A percentile compares a stretch with the other conserved stretches of the same genome.
Evolutionary conservation across 2,888 invertebrate genomes (phyloP).

Genomic region (Galerucella calmariensis): DNA sequence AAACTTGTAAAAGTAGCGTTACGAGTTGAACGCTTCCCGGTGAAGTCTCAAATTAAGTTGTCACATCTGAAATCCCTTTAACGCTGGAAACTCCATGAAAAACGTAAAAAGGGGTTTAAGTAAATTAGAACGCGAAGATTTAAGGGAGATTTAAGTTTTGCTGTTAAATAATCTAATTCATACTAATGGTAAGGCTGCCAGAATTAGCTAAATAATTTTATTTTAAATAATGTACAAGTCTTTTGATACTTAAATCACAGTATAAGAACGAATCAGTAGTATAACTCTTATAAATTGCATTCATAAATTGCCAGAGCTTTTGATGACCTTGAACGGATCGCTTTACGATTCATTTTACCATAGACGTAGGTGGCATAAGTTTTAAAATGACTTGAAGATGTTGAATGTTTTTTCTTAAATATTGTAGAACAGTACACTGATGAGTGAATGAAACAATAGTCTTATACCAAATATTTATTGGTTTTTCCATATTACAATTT

Average conservation of each 20-base stretch:
- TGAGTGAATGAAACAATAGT: too few relatives aligned
- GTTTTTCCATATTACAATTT: too few relatives aligned
- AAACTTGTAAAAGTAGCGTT: constrained; percentile 28
- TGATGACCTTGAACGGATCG: too few relatives aligned
- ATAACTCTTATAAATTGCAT: too few relatives aligned
- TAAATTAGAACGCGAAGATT: constrained; percentile 25
- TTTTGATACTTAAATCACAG: background rate
- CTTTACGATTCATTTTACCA: too few relatives aligned
- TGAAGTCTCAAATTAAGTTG: constrained; percentile 25
- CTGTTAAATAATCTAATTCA: constrained; percentile 5
- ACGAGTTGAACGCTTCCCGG: constrained; percentile 18
- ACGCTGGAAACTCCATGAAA: constrained; percentile 25
- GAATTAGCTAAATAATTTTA: background rate
- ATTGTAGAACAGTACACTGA: too few relatives aligned
- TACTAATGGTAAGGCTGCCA: background rate
- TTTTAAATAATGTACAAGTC: background rate
- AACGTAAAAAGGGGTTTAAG: constrained; percentile 23
- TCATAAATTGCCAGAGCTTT: too few relatives aligned
- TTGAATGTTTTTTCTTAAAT: too few relatives aligned
- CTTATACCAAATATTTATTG: too few relatives aligned
- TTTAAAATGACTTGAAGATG: too few relatives aligned
- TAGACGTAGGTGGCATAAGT: too few relatives aligned
- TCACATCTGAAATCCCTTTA: constrained; percentile 26
- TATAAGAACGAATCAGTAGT: too few relatives aligned
- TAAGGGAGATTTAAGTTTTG: constrained; percentile 20